Evolutionary conservation across 2,888 invertebrate genomes (phyloP).

Genomic region (Caenorhabditis sp.): DNA sequence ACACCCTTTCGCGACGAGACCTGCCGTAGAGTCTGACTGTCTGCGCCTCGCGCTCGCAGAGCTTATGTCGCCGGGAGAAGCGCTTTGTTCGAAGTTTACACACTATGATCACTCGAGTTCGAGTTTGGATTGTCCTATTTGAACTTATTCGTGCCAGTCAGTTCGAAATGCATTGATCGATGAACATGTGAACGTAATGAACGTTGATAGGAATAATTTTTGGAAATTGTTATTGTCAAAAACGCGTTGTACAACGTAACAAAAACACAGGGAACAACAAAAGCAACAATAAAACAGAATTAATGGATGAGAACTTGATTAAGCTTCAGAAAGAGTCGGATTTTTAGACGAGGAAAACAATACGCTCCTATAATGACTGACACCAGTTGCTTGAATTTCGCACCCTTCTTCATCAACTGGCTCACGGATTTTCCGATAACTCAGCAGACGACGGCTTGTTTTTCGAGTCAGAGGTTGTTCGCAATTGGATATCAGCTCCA

Average conservation of each 20-base stretch:
- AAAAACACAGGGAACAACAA: too few relatives aligned
- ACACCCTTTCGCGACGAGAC: constrained; percentile 58
- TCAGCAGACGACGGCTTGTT: constrained; percentile 74
- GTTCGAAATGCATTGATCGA: too few relatives aligned
- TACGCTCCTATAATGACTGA: constrained; percentile 49
- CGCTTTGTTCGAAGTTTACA: too few relatives aligned
- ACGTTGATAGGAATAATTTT: too few relatives aligned
- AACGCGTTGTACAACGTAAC: too few relatives aligned
- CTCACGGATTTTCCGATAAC: constrained; percentile 74
- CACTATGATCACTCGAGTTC: too few relatives aligned
- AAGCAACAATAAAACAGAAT: constrained; percentile 30
- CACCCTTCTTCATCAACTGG: constrained; percentile 48
- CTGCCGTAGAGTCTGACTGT: constrained; percentile 29
- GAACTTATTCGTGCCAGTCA: too few relatives aligned
- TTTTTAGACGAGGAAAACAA: constrained; percentile 37
- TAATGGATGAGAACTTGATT: not conserved
- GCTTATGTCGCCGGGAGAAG: not conserved
- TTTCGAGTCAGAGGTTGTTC: constrained; percentile 89
- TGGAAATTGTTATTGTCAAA: too few relatives aligned
- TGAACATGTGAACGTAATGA: too few relatives aligned
- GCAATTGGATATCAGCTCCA: constrained; percentile 90
- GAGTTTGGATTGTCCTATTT: too few relatives aligned
- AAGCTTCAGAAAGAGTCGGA: not conserved
- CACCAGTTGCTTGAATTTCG: constrained; percentile 50
- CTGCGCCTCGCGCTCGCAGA: constrained; percentile 23